Percentiles rank a stretch among this genome's conserved stretches.
These are phyloP conservation scores for Panagrolaimus sp. DNA, from an alignment of 1,140 invertebrate species.

Conservation along the genomic window DNA sequence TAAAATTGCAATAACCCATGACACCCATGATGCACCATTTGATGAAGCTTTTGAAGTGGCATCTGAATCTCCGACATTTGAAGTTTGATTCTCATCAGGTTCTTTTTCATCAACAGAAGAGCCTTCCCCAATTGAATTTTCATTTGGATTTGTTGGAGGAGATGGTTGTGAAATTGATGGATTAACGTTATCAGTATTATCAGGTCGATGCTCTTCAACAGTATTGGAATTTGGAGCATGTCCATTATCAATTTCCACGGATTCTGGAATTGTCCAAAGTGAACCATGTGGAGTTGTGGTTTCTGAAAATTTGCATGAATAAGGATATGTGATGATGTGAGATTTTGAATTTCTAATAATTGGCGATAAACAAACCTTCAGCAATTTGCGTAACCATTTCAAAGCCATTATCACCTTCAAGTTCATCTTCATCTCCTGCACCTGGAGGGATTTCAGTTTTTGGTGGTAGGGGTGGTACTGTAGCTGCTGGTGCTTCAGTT, in stretches of 20 bases:
- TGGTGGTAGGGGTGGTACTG: not conserved
- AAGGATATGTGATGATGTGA: not conserved
- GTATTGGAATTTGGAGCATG: not conserved
- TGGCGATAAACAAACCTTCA: not conserved
- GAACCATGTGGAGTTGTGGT: no score
- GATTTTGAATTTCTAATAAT: not conserved
- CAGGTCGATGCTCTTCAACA: not conserved
- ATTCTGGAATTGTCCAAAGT: no score
- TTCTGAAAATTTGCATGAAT: not conserved
- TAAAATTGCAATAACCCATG: constrained; percentile 9
- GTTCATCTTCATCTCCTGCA: constrained; percentile 8
- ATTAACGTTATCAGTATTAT: not conserved
- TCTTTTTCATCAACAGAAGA: not conserved
- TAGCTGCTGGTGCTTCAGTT: constrained; percentile 11
- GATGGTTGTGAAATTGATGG: not conserved
- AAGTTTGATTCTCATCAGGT: not conserved
- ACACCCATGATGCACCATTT: not conserved
- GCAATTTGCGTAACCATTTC: constrained; percentile 1
- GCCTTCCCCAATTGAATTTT: not conserved
- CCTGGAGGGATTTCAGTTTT: not conserved
- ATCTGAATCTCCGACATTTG: not conserved
- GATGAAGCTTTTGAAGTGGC: not conserved
- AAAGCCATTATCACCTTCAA: constrained; percentile 10
- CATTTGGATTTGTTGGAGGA: not conserved
- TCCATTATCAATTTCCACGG: not conserved